phyloP scores from a whole-genome alignment of 92 coral and sea anemone species.

The Heliopora coerulea region DNA sequence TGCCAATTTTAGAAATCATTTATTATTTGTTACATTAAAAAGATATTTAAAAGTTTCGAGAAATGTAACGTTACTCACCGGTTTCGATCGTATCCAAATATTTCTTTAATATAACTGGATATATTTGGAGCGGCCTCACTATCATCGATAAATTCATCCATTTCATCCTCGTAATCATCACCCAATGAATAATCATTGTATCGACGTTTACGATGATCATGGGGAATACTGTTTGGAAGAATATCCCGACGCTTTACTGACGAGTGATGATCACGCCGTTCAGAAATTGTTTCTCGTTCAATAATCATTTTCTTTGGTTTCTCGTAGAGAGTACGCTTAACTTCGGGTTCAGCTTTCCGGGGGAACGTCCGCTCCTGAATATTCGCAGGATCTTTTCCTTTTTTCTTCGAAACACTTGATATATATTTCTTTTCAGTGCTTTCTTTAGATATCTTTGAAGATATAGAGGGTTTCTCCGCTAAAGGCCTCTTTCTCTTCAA shows the following conservation, averaged over 20 bases:
- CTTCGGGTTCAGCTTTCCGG: background rate
- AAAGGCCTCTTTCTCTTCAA: background rate
- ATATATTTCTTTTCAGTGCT: background rate
- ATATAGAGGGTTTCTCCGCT: background rate
- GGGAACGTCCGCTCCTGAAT: background rate
- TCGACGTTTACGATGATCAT: slow-evolving; percentile 9
- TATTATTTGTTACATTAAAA: no score
- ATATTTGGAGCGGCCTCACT: slow-evolving; percentile 66
- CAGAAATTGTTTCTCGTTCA: slow-evolving; percentile 28
- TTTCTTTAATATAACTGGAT: slow-evolving; percentile 78
- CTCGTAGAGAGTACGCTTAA: background rate
- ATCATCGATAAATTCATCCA: slow-evolving; percentile 79
- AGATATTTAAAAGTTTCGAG: no score
- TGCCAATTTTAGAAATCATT: no score
- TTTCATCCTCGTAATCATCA: slow-evolving; percentile 57
- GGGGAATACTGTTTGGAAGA: background rate
- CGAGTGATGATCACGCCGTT: background rate
- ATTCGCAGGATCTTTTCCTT: background rate
- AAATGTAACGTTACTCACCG: no score
- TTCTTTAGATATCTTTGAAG: background rate
- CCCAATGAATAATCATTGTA: slow-evolving; percentile 22
- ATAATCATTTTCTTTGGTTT: slow-evolving; percentile 26
- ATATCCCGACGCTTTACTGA: background rate
- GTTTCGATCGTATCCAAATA: slow-evolving; percentile 90
- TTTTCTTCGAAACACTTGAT: background rate